Evolutionary conservation across 1,140 invertebrate genomes (phyloP), one percentile per base, ranked within the genome.

Genomic region (Caerostris darwini): DNA sequence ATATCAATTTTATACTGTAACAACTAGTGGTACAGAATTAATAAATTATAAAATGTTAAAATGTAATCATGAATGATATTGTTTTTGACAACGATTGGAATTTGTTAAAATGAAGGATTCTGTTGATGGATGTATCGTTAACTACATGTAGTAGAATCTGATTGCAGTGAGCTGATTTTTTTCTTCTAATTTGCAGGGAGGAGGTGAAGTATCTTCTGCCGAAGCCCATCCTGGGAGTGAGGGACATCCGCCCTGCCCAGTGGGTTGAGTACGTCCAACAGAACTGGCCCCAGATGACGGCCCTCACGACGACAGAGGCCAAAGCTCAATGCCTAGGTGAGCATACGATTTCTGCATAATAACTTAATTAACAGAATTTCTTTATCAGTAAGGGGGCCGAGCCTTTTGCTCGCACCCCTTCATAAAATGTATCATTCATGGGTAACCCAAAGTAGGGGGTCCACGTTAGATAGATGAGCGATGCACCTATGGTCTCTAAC

Each of bases 141-240:
- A n/a, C n/a, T n/a, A n/a, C n/a, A n/a, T n/a, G n/a, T n/a, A n/a
- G 34, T 34, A 34, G 34, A 34, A 34, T 34, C 34, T 34, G 34
- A 34, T 34, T 34, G 34, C 34, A 34, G 34, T 7, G 19, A 71
- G 10, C 7, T 71, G 7, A 0, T 8, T 34, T 50, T 34, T 6
- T 34, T 50, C 7, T 71, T 7, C 50, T 34, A 6, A 12, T 94
- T 95, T 95, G 4, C 61, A 97, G 97, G 96, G 97, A 97, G 96
- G 98, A 98, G 96, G 98, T 99, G 59, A 99, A 99, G 96, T 99
- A 98, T 96, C 96, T 99, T 95, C 96, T 99, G 95, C 98, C 98
- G 5, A 99, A 99, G 96, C 98, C 98, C 34, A 97, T 98, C 67
- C 96, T 99, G 53, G 97, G 97, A 83, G 97, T 98, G 85, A 96